A percentile compares a stretch with the other conserved stretches of the same genome.
Conservation (phyloP, 2,888 invertebrate species). For the Plebejus argus region DNA sequence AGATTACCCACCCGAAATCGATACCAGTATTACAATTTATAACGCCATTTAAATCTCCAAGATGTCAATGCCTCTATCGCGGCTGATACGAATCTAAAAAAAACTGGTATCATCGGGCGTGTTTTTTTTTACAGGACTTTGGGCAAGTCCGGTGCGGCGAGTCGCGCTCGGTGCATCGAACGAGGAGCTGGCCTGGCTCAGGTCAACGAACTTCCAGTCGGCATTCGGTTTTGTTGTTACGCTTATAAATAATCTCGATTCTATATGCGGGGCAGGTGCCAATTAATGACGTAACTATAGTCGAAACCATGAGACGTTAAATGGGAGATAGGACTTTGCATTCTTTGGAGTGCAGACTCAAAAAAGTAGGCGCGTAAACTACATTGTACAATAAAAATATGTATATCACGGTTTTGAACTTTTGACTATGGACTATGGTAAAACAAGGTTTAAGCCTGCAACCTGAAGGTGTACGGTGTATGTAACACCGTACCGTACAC, state of each 20-base stretch:
- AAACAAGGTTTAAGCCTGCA: too few relatives aligned
- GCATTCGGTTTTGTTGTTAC: constrained; percentile 61
- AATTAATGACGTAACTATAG: constrained; percentile 39
- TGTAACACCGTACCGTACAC: too few relatives aligned
- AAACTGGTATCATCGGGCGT: constrained; percentile 31
- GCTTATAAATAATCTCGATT: constrained; percentile 52
- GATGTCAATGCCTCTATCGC: constrained; percentile 32
- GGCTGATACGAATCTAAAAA: constrained; percentile 29
- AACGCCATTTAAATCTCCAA: constrained; percentile 22
- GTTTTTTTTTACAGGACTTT: constrained; percentile 47
- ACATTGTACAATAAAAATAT: too few relatives aligned
- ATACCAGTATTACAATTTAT: neutral
- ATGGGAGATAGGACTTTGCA: neutral
- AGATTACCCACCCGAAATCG: neutral
- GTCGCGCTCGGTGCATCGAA: constrained; percentile 72
- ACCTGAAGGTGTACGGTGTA: too few relatives aligned
- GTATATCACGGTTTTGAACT: too few relatives aligned
- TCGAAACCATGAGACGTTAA: neutral
- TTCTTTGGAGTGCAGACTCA: too few relatives aligned
- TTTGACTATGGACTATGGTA: too few relatives aligned
- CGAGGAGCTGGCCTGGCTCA: constrained; percentile 63
- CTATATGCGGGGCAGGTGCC: constrained; percentile 40
- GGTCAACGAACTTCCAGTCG: constrained; percentile 71
- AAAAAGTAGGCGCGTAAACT: too few relatives aligned
- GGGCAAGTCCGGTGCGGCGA: constrained; percentile 45